Percentiles rank a stretch among this genome's conserved stretches.
phyloP scores from a whole-genome alignment of 2,113 vertebrate genomes.

The Chloropsis hardwickii region DNA sequence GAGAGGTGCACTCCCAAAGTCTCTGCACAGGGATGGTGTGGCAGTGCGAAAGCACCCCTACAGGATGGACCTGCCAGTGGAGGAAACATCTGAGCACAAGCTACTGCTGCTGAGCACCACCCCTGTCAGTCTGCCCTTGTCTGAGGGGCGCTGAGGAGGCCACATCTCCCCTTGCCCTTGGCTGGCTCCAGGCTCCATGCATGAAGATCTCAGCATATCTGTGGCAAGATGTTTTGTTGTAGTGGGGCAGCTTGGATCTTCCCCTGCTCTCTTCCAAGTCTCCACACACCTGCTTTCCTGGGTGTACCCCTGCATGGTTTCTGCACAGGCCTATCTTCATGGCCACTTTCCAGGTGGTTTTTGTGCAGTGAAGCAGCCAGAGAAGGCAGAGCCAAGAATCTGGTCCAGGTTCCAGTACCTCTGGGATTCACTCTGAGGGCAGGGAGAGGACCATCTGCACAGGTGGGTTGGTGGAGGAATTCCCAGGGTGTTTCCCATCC shows the following conservation, averaged over 20 bases:
- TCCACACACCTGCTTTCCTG: background rate
- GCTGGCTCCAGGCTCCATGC: background rate
- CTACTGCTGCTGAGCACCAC: background rate
- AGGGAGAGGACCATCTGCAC: conserved; percentile 58
- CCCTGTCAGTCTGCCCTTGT: background rate
- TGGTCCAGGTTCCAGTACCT: background rate
- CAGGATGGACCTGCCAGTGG: background rate
- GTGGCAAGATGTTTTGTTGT: accelerated
- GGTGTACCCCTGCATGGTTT: background rate
- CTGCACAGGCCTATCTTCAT: conserved; percentile 30
- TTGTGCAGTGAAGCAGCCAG: background rate
- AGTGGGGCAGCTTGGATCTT: background rate
- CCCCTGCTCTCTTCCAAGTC: background rate
- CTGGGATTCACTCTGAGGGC: conserved; percentile 22
- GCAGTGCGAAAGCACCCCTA: no score
- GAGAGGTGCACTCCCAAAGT: background rate
- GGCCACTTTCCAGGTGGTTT: conserved; percentile 56
- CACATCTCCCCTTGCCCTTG: background rate
- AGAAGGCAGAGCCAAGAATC: conserved; percentile 33
- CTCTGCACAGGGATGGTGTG: background rate
- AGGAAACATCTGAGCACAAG: background rate
- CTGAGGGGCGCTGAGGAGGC: background rate
- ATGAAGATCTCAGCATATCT: no score
- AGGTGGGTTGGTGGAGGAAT: conserved; percentile 45
- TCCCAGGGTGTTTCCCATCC: conserved; percentile 51